These are phyloP conservation scores for Castor canadensis DNA, from an alignment of 2,113 vertebrate species.

Conservation along the genomic window DNA sequence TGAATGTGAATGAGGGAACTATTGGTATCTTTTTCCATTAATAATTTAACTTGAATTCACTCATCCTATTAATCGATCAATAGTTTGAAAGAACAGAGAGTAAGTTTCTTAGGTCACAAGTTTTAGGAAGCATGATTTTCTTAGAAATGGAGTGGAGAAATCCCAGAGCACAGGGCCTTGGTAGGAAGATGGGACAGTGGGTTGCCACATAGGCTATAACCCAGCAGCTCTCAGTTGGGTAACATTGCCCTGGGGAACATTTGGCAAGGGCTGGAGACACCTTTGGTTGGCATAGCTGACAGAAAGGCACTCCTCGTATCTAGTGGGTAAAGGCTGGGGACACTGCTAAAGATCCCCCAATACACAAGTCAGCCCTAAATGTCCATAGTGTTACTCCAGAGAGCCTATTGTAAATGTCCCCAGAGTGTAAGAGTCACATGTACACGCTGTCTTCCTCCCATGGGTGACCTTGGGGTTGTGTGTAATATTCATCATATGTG, in stretches of 20 bases:
- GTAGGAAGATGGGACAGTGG: background rate
- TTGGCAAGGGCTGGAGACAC: background rate
- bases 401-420: background rate
- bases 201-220: no score
- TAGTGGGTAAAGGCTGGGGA: background rate
- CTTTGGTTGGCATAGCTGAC: background rate
- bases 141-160: background rate
- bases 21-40: background rate
- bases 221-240: background rate
- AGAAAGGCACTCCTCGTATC: background rate
- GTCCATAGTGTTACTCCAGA: background rate
- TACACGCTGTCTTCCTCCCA: background rate
- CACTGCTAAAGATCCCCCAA: background rate
- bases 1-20: background rate
- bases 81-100: background rate
- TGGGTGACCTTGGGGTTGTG: background rate
- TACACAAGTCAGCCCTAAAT: background rate
- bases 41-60: background rate
- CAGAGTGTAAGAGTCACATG: rapidly evolving
- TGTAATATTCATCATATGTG: background rate
- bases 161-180: background rate
- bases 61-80: background rate
- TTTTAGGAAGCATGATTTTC: background rate
- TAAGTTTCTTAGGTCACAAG: background rate
- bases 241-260: background rate